Evolutionary conservation across 2,888 invertebrate genomes (phyloP).

Genomic region (Melipona beecheii): DNA sequence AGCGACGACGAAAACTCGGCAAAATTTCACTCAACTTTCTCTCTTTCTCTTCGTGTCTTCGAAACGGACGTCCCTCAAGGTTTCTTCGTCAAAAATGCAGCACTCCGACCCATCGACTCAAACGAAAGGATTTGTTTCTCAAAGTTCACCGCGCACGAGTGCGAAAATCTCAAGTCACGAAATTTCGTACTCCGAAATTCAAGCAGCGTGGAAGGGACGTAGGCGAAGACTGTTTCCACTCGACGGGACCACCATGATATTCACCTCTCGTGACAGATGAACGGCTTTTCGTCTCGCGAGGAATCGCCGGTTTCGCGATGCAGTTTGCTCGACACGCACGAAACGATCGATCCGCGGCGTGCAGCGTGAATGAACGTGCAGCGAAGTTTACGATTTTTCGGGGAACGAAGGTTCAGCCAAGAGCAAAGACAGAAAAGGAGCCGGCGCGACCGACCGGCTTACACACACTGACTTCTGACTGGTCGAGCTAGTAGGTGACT

Average conservation of each 20-base stretch:
- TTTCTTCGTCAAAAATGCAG: background rate
- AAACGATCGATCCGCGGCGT: background rate
- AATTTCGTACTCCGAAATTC: background rate
- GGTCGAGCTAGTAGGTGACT: slow-evolving; percentile 75
- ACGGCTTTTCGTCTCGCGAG: no score
- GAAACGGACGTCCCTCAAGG: background rate
- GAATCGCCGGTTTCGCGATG: background rate
- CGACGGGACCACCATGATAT: slow-evolving; percentile 10
- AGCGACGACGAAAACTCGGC: background rate
- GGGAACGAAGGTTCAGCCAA: slow-evolving; percentile 41
- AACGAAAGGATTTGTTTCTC: no score
- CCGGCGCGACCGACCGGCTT: slow-evolving; percentile 75
- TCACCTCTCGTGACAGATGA: background rate
- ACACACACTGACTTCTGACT: slow-evolving; percentile 75
- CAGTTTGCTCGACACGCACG: background rate
- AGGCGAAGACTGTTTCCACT: background rate
- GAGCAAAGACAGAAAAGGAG: slow-evolving; percentile 66
- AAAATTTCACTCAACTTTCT: background rate
- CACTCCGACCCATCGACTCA: background rate
- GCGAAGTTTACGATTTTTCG: slow-evolving; percentile 36
- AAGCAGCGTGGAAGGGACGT: background rate
- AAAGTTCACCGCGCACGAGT: background rate
- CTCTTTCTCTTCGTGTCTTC: background rate
- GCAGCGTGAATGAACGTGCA: background rate
- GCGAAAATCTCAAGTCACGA: background rate